These are phyloP conservation scores for Papilio polyxenes DNA, from an alignment of 1,140 invertebrate species.

Conservation along the genomic window DNA sequence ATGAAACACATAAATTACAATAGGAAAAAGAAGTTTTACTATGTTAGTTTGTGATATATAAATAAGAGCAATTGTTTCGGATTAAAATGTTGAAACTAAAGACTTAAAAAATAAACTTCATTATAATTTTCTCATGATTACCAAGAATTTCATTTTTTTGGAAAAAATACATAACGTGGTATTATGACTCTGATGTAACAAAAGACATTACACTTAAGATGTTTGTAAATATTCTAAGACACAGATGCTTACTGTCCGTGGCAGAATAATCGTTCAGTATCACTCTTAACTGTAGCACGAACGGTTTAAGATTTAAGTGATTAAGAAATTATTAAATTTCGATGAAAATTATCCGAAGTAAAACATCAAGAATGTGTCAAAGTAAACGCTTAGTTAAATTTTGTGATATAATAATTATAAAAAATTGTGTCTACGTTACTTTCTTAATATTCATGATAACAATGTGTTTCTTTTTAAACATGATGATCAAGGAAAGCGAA, in stretches of 20 bases:
- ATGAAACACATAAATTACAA: constrained; percentile 77
- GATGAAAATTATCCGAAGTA: constrained; percentile 22
- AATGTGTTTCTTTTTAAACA: constrained; percentile 23
- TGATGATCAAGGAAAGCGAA: constrained; percentile 17
- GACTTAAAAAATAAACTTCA: not conserved
- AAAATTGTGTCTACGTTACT: constrained; percentile 28
- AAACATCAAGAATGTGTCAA: not conserved
- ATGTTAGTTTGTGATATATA: not conserved
- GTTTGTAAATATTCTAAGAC: not conserved
- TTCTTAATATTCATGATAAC: constrained; percentile 21
- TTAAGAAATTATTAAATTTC: not conserved
- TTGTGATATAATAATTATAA: not conserved
- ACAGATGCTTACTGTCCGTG: not conserved
- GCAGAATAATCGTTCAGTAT: not conserved
- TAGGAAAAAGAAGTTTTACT: constrained; percentile 22
- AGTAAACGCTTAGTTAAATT: not conserved
- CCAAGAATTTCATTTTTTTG: not conserved
- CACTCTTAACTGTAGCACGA: not conserved
- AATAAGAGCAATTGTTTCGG: not conserved
- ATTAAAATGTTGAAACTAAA: not conserved
- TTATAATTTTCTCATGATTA: constrained; percentile 1
- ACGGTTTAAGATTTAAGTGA: not conserved
- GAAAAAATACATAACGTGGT: not conserved
- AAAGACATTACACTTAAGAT: constrained; percentile 10
- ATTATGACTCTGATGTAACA: not conserved